A percentile compares a stretch with the other conserved stretches of the same genome.
Conservation (phyloP, 2,888 invertebrate species). For the Ischnura elegans region DNA sequence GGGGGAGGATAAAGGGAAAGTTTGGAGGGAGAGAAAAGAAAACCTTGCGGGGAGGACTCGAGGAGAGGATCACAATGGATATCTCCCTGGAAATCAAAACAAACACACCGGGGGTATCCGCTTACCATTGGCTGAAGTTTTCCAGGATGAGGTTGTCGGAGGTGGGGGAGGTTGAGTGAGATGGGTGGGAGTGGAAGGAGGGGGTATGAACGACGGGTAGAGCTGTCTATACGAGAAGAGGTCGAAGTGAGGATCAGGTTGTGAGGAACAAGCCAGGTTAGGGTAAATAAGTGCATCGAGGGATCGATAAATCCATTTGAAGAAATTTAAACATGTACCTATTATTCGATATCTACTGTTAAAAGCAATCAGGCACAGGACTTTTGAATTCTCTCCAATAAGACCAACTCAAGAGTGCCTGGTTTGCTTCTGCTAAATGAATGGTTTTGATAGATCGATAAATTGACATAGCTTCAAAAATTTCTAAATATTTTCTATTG, state of each 20-base stretch:
- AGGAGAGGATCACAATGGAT: constrained; percentile 46
- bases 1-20: too few species aligned
- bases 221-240: neutral
- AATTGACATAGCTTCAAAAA: too few species aligned
- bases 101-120: constrained; percentile 58
- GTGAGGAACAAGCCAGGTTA: neutral
- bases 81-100: constrained; percentile 64
- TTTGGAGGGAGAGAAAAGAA: neutral
- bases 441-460: too few species aligned
- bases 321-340: too few species aligned
- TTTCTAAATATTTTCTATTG: too few species aligned
- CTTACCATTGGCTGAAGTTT: constrained; percentile 56
- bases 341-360: too few species aligned
- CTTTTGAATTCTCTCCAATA: too few species aligned
- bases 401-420: too few species aligned
- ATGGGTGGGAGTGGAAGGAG: neutral
- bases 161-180: neutral
- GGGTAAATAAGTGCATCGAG: neutral
- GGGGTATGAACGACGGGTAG: neutral
- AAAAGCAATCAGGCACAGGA: too few species aligned
- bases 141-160: neutral
- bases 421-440: too few species aligned
- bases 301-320: neutral
- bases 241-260: neutral
- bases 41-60: neutral